A percentile compares a stretch with the other conserved stretches of the same genome.
Conservation (phyloP, 2,888 invertebrate species). For the Perizoma affinitatum region DNA sequence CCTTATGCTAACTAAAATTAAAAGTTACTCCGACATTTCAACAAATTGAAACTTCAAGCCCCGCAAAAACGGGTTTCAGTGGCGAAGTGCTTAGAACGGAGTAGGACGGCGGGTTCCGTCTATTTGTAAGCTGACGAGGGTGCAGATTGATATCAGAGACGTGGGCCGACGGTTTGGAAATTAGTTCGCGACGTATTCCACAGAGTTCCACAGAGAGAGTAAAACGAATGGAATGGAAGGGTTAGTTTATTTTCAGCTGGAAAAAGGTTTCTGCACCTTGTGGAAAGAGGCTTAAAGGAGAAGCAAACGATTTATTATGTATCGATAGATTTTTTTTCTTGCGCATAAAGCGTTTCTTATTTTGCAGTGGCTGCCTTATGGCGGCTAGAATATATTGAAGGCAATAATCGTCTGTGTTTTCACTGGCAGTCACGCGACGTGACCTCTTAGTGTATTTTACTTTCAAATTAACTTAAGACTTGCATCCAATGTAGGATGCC, state of each 20-base stretch:
- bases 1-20: not conserved
- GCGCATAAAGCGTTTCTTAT: too few relatives aligned
- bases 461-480: too few relatives aligned
- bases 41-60: slow-evolving; percentile 9
- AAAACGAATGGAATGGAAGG: slow-evolving; percentile 1
- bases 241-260: slow-evolving; percentile 4
- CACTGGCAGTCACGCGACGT: too few relatives aligned
- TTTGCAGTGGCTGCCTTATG: too few relatives aligned
- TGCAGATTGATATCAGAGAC: slow-evolving; percentile 13
- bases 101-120: slow-evolving; percentile 8
- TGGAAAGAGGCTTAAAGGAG: not conserved
- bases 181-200: slow-evolving; percentile 14
- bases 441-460: too few relatives aligned
- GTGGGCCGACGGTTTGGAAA: slow-evolving; percentile 17
- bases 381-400: too few relatives aligned
- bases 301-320: not conserved
- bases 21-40: slow-evolving; percentile 5
- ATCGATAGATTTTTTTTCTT: not conserved
- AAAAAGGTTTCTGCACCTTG: not conserved
- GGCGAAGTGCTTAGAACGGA: slow-evolving; percentile 2
- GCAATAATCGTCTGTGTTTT: too few relatives aligned
- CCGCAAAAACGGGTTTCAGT: slow-evolving; percentile 10
- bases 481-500: too few relatives aligned
- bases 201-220: slow-evolving; percentile 1
- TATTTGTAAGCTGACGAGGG: slow-evolving; percentile 20